Conservation (phyloP, 2,888 invertebrate genomes). For the Carterocephalus palaemon region DNA sequence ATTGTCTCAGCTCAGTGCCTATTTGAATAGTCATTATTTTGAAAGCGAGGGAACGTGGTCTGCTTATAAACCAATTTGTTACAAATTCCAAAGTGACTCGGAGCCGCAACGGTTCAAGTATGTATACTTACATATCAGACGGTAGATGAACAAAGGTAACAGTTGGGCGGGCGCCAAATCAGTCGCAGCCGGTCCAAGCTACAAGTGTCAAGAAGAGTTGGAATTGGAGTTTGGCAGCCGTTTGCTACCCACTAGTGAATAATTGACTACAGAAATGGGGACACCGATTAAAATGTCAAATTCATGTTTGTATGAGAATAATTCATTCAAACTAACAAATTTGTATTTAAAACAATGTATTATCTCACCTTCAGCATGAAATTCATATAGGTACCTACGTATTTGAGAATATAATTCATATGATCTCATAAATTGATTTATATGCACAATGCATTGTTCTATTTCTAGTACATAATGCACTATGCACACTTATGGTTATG, state of each 20-base stretch:
- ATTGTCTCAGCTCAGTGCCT: too few species aligned
- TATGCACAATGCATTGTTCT: too few species aligned
- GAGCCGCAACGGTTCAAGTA: conserved; percentile 10
- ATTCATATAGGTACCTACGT: too few species aligned
- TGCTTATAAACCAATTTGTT: conserved; percentile 11
- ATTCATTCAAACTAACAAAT: too few species aligned
- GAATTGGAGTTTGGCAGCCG: conserved; percentile 46
- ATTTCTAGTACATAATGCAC: too few species aligned
- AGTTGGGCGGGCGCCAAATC: conserved; percentile 62
- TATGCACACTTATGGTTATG: too few species aligned
- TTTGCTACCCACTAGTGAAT: conserved; percentile 42
- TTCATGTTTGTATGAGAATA: too few species aligned
- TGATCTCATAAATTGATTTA: too few species aligned
- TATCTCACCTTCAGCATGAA: too few species aligned
- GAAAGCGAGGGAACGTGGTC: conserved; percentile 1
- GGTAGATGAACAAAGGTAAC: conserved; percentile 26
- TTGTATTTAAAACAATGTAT: too few species aligned
- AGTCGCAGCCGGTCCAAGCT: conserved; percentile 47
- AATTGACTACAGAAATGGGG: conserved; percentile 61
- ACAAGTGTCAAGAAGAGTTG: conserved; percentile 61
- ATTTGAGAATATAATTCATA: too few species aligned
- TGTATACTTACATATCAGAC: conserved; percentile 13
- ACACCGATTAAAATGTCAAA: conserved; percentile 47
- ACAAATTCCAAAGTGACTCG: conserved; percentile 14
- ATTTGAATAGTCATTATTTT: conserved; percentile 2